Evolutionary conservation across 1,140 invertebrate species (phyloP).

Genomic region (Apocrypta bakeri): DNA sequence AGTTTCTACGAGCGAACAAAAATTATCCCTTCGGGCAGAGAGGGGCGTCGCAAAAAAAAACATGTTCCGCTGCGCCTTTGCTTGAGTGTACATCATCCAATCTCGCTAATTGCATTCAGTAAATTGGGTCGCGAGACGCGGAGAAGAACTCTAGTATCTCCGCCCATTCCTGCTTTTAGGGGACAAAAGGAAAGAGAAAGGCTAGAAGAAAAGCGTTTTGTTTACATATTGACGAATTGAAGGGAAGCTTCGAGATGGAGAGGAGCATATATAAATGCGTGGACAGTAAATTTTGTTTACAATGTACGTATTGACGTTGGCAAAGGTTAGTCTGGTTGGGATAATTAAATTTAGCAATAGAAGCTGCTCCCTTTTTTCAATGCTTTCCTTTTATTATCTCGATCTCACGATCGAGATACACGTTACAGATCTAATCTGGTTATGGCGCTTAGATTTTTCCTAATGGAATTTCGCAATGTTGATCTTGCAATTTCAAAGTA

Average conservation of each 20-base stretch:
- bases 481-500: too few species aligned
- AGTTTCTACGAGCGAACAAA: conserved; percentile 4
- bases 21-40: neutral
- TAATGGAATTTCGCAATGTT: too few species aligned
- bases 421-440: too few species aligned
- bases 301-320: neutral
- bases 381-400: too few species aligned
- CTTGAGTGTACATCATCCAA: conserved; percentile 32
- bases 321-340: neutral
- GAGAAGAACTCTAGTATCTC: neutral
- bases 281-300: too few species aligned
- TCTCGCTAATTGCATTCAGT: conserved; percentile 38
- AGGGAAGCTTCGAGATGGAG: neutral
- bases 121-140: conserved; percentile 35
- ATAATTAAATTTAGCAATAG: neutral
- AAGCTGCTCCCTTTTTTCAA: too few species aligned
- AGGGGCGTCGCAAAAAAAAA: neutral
- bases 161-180: neutral
- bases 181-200: neutral
- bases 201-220: neutral
- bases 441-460: too few species aligned
- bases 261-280: too few species aligned
- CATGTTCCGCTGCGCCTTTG: neutral
- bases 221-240: neutral
- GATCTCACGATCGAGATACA: too few species aligned